Base-by-base conservation (phyloP, 1,140 invertebrate species). In the Gryllus bimaculatus region DNA sequence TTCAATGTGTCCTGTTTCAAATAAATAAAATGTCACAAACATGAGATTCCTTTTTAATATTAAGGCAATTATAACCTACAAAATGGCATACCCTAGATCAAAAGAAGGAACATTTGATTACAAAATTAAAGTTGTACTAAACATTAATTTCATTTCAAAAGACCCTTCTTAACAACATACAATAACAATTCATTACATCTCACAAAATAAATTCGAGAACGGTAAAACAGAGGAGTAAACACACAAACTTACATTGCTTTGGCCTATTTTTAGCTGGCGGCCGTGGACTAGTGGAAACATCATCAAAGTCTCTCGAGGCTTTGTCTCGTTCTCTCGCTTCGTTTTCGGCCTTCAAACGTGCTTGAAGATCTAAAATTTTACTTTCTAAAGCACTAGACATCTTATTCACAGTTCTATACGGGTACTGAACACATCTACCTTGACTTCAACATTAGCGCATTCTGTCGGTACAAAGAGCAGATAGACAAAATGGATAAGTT, bases 311-410 rank as follows among this genome's bases (percentile, higher is more conserved):
- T 48, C 78, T 79, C n/a, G 78, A 74, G 21, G 79, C n/a, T 49
- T 76, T 80, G 75, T 80, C 80, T 47, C 74, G 79, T 8, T 79
- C 76, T 47, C 78, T 78, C 8, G 78, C 73, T 79, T 79, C 78
- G 73, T 79, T 80, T 79, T 80, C 80, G 47, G 80, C 80, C 47
- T 76, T 54, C 26, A 80, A 48, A 48, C 80, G 54, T 0, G 80
- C 77, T 79, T 80, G 74, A 73, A 80, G 80, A 66, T 80, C 78
- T 75, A 48, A 76, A 76, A 80, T 80, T 79, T 80, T 80, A 77
- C 80, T 80, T 73, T 80, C 80, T 48, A 79, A 73, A 26, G 79
- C 48, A 77, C 79, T 79, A 73, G 80, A 80, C 80, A 80, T 80
- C 66, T 78, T 80, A 12, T 75, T 75, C 74, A 13, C n/a, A 20